phyloP scores from a whole-genome alignment of 1,140 invertebrate genomes.

The Venturia canescens region DNA sequence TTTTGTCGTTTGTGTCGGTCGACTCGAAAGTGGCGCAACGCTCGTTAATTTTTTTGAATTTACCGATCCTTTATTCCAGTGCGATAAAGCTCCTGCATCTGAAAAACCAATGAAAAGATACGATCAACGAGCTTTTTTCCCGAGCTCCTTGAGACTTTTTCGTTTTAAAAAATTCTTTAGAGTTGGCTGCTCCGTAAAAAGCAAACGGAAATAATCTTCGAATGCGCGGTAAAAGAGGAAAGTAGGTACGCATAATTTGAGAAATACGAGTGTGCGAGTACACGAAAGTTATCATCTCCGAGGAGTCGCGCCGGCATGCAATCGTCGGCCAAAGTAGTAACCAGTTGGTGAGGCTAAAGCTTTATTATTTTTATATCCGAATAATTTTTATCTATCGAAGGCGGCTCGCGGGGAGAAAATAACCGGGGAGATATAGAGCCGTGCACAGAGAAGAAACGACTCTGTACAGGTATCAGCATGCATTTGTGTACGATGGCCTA shows the following conservation, averaged over 20 bases:
- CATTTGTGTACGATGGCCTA: background rate
- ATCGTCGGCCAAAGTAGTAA: background rate
- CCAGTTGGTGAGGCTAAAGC: background rate
- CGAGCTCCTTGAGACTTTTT: too few relatives aligned
- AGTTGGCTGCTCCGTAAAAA: too few relatives aligned
- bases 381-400: slow-evolving; percentile 24
- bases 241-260: background rate
- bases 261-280: too few relatives aligned
- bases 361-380: background rate
- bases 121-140: too few relatives aligned
- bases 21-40: too few relatives aligned
- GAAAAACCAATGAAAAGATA: too few relatives aligned
- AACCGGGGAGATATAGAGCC: background rate
- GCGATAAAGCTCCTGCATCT: too few relatives aligned
- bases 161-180: too few relatives aligned
- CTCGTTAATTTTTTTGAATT: too few relatives aligned
- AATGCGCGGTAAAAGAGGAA: background rate
- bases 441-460: background rate
- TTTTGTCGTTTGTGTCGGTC: too few relatives aligned
- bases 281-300: background rate
- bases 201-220: too few relatives aligned
- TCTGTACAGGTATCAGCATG: background rate
- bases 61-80: too few relatives aligned
- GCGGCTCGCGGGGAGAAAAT: background rate
- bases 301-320: background rate